Evolutionary conservation across 2,888 invertebrate genomes (phyloP).

Genomic region (Epirrhoe alternata): DNA sequence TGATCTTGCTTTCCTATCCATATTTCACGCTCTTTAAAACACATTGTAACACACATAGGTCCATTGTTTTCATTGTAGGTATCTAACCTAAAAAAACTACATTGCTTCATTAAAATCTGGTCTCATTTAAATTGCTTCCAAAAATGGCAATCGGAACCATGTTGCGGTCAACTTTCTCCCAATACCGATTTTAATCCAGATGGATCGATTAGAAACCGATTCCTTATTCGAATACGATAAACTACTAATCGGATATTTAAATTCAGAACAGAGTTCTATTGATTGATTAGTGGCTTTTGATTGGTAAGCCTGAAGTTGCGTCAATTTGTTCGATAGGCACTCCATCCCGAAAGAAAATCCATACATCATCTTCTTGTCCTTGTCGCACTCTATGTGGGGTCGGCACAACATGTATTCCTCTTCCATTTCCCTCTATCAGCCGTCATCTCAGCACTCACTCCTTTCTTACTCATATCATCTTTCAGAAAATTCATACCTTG

Average conservation of each 20-base stretch:
- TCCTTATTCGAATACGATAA: conserved; percentile 25
- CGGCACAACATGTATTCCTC: too few species aligned
- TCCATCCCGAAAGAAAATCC: too few species aligned
- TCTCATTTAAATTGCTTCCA: conserved; percentile 35
- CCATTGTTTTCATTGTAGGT: background rate
- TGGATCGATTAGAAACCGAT: conserved; percentile 53
- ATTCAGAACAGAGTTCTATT: conserved; percentile 21
- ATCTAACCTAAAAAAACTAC: conserved; percentile 4
- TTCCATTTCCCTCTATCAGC: too few species aligned
- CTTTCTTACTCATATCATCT: too few species aligned
- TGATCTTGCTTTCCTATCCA: background rate
- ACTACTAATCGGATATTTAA: conserved; percentile 30
- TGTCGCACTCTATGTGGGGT: too few species aligned
- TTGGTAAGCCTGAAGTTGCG: background rate
- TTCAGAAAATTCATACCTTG: too few species aligned
- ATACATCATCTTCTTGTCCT: too few species aligned
- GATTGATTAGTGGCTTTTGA: background rate
- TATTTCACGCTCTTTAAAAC: background rate
- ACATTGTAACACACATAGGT: too few species aligned
- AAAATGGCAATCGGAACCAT: conserved; percentile 58
- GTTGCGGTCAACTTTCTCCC: conserved; percentile 59
- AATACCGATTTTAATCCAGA: conserved; percentile 41
- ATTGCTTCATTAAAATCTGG: conserved; percentile 38
- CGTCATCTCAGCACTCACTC: too few species aligned
- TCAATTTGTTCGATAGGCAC: too few species aligned